Evolutionary conservation across 2,113 vertebrate species (phyloP).

Genomic region (Psittacula cyanocephala): DNA sequence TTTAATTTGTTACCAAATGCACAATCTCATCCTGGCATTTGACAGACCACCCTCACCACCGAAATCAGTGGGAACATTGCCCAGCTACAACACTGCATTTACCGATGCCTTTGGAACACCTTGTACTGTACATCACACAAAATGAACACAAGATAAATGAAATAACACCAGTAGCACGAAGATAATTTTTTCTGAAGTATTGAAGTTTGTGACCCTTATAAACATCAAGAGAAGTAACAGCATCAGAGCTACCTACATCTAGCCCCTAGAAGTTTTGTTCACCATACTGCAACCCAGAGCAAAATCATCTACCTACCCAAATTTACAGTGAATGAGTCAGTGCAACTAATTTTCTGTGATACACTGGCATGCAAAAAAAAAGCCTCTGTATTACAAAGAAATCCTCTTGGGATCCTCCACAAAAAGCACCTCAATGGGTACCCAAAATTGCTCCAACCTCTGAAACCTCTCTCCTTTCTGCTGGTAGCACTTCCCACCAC

Average conservation of each 20-base stretch:
- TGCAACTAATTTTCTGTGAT: background rate
- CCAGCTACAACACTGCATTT: background rate
- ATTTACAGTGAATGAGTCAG: background rate
- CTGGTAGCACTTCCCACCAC: background rate
- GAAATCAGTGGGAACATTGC: background rate
- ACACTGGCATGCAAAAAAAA: background rate
- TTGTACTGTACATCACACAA: background rate
- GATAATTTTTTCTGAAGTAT: background rate
- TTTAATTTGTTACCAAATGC: background rate
- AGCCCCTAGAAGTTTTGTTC: background rate
- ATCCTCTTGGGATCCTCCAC: background rate
- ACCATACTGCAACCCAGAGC: background rate
- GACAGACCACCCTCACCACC: background rate
- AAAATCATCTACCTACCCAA: background rate
- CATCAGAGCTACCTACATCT: background rate
- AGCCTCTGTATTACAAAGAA: background rate
- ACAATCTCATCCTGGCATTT: background rate
- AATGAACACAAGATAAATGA: background rate
- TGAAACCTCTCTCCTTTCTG: background rate
- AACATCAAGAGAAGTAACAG: background rate
- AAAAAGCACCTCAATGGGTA: background rate
- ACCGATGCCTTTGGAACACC: background rate
- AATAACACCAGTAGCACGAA: background rate
- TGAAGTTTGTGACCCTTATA: background rate
- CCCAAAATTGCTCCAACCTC: background rate